Evolutionary conservation across 2,113 vertebrate species (phyloP).

Genomic region (Nematolebias whitei): DNA sequence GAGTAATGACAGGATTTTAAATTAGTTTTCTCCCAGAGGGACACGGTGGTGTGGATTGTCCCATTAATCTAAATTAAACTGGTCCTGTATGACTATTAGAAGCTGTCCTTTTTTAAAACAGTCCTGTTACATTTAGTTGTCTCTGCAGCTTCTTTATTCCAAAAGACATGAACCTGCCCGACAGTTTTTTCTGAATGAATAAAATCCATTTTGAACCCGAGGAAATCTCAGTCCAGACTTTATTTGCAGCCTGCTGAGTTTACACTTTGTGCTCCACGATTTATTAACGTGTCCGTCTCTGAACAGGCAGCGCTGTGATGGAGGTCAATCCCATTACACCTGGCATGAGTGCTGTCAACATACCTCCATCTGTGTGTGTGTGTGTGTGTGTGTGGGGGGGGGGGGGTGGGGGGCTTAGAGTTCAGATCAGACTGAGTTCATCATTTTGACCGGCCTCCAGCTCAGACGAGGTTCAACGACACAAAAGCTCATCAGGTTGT

Average conservation of each 20-base stretch:
- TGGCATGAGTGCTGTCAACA: constrained; percentile 50
- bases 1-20: constrained; percentile 5
- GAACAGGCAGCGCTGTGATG: constrained; percentile 7
- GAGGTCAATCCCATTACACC: constrained; percentile 62
- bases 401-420: no score
- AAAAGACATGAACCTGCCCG: no score
- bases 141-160: no score
- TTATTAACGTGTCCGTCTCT: constrained; percentile 10
- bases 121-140: no score
- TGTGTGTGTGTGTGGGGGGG: no score
- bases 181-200: no score
- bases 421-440: constrained; percentile 18
- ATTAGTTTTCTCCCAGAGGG: not conserved
- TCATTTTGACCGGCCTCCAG: constrained; percentile 16
- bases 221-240: no score
- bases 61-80: not conserved
- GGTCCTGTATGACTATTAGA: not conserved
- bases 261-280: not conserved
- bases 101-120: constrained; percentile 23
- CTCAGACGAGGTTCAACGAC: no score
- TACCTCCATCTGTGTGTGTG: constrained; percentile 19
- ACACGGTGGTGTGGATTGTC: rapidly evolving
- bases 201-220: no score
- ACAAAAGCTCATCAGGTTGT: not conserved
- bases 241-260: not conserved